A percentile compares a stretch with the other conserved stretches of the same genome.
phyloP scores from a whole-genome alignment of 2,113 vertebrate genomes.

The Gadus chalcogrammus region DNA sequence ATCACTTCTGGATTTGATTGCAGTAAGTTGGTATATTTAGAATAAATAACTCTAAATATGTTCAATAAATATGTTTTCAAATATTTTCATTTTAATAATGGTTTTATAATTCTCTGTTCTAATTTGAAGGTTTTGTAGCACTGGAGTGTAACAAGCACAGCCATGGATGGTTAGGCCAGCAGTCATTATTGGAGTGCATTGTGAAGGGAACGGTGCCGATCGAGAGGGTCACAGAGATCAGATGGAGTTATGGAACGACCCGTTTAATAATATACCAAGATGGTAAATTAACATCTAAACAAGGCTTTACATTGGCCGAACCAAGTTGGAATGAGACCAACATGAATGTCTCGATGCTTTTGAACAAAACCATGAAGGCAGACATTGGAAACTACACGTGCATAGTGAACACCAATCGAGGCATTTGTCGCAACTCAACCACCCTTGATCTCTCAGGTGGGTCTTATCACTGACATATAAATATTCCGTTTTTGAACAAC shows the following conservation, averaged over 20 bases:
- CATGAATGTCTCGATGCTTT: slow-evolving; percentile 56
- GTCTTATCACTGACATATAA: too few species aligned
- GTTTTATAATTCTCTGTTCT: neutral
- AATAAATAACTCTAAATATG: accelerated
- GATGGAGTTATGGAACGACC: neutral
- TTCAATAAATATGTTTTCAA: neutral
- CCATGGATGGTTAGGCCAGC: slow-evolving; percentile 6
- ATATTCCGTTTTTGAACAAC: too few species aligned
- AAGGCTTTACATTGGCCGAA: slow-evolving; percentile 27
- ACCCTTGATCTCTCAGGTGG: slow-evolving; percentile 52
- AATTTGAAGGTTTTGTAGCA: slow-evolving; percentile 9
- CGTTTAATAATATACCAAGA: accelerated
- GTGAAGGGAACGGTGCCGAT: neutral
- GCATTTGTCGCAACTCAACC: accelerated
- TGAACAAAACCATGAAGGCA: slow-evolving; percentile 30
- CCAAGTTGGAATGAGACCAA: slow-evolving; percentile 1
- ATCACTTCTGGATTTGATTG: neutral
- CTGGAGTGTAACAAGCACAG: slow-evolving; percentile 12
- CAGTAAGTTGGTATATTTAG: neutral
- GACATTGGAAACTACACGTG: slow-evolving; percentile 35
- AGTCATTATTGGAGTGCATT: slow-evolving; percentile 37
- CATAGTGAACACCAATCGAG: neutral
- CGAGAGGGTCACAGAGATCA: accelerated
- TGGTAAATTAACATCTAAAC: accelerated
- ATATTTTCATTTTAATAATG: neutral